Conservation (phyloP, 2,113 vertebrate species). For the Marmota monax region DNA sequence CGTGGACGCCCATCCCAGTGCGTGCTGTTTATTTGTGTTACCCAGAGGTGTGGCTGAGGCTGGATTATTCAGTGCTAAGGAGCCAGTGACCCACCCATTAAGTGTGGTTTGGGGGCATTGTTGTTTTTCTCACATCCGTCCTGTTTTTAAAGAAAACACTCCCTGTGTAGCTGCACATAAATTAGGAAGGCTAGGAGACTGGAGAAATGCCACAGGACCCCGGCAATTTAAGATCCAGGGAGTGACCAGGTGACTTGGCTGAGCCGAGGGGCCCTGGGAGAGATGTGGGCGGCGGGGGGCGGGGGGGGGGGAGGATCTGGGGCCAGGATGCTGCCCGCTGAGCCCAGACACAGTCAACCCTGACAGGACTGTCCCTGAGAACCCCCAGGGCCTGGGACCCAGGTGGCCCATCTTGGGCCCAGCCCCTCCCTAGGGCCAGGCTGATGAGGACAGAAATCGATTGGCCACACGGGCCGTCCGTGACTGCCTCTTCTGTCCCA, state of each 20-base stretch:
- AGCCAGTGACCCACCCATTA: conserved; percentile 50
- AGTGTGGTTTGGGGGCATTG: conserved; percentile 67
- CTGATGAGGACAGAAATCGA: conserved; percentile 68
- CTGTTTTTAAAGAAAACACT: conserved; percentile 82
- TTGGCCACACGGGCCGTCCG: conserved; percentile 42
- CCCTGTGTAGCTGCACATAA: conserved; percentile 41
- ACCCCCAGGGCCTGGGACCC: conserved; percentile 33
- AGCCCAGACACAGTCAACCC: background rate
- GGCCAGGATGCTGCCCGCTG: background rate
- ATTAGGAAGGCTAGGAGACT: conserved; percentile 55
- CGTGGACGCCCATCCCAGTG: background rate
- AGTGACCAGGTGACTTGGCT: background rate
- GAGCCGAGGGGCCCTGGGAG: background rate
- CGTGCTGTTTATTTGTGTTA: conserved; percentile 69
- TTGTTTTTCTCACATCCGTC: conserved; percentile 76
- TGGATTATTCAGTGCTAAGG: conserved; percentile 42
- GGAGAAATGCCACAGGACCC: background rate
- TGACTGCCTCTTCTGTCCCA: background rate
- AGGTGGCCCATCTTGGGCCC: conserved; percentile 70
- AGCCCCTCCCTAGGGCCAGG: background rate
- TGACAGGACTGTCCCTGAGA: background rate
- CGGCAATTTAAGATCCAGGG: background rate
- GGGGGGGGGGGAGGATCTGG: background rate
- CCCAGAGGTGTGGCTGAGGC: conserved; percentile 24
- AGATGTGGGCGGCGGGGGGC: background rate